A percentile compares a stretch with the other conserved stretches of the same genome.
These are phyloP conservation scores for Pristionchus fissidentatus DNA, from an alignment of 2,888 invertebrate genomes.

Conservation along the genomic window DNA sequence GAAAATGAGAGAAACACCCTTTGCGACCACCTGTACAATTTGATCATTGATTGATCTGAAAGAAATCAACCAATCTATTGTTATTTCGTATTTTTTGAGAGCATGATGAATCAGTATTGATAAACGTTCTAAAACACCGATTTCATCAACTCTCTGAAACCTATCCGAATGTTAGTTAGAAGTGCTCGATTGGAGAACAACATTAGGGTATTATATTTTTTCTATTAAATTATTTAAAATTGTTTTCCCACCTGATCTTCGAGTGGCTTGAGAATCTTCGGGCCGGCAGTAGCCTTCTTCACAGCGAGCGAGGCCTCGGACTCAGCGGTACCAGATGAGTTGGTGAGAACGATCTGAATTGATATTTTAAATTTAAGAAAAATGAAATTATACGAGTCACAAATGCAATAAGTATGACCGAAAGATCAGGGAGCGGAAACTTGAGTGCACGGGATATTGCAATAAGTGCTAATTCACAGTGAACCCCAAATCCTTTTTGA, in stretches of 20 bases:
- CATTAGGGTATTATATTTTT: neutral
- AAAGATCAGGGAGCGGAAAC: too few species aligned
- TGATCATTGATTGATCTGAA: neutral
- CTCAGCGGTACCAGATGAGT: conserved; percentile 71
- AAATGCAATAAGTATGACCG: too few species aligned
- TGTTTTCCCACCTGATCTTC: conserved; percentile 71
- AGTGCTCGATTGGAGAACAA: too few species aligned
- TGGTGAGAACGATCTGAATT: conserved; percentile 62
- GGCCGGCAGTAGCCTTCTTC: conserved; percentile 63
- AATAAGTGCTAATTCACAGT: too few species aligned
- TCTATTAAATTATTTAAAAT: neutral
- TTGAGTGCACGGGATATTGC: neutral
- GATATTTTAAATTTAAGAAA: neutral
- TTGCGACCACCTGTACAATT: conserved; percentile 64
- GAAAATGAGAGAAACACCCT: conserved; percentile 70
- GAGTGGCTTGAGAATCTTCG: conserved; percentile 72
- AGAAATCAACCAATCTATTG: neutral
- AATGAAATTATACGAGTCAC: neutral
- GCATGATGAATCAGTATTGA: too few species aligned
- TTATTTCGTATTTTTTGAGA: neutral
- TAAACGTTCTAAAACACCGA: too few species aligned
- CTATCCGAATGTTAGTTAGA: too few species aligned
- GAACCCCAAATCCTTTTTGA: neutral
- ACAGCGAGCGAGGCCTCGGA: conserved; percentile 71
- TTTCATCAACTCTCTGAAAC: too few species aligned